These are phyloP conservation scores for Onychomys arenicola DNA, from an alignment of 2,797 vertebrate genomes.

Conservation along the genomic window DNA sequence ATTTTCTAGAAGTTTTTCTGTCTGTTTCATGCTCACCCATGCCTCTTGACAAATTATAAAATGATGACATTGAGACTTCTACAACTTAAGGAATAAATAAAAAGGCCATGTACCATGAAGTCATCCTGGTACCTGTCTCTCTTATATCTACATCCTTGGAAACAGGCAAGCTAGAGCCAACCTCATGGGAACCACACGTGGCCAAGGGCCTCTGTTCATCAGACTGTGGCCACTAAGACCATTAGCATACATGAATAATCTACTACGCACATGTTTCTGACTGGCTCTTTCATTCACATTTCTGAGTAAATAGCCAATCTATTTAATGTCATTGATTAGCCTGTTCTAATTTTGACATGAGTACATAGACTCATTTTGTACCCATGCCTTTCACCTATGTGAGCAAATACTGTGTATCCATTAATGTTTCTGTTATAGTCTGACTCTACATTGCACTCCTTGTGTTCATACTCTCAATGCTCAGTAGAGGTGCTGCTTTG, in stretches of 20 bases:
- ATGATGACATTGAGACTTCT: not conserved
- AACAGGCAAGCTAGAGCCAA: not conserved
- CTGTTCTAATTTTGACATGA: not conserved
- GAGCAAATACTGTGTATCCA: not conserved
- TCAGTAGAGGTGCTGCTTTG: not conserved
- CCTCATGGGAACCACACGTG: rapidly evolving
- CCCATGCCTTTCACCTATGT: not conserved
- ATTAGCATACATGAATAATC: not conserved
- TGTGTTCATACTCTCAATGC: not conserved
- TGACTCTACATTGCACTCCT: not conserved
- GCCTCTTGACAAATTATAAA: conserved; percentile 18
- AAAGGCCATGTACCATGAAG: not conserved
- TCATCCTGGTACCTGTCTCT: not conserved
- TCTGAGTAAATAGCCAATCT: not conserved
- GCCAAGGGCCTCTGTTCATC: not conserved
- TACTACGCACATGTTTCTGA: not conserved
- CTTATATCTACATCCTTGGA: not conserved
- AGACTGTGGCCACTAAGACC: too few species aligned
- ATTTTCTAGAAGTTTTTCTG: conserved; percentile 55
- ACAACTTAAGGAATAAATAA: conserved; percentile 49
- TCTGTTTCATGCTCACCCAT: not conserved
- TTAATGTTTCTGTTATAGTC: not conserved
- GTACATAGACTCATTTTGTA: not conserved
- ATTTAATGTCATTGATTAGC: not conserved
- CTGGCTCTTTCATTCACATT: not conserved